These are phyloP conservation scores for Oryzias javanicus DNA, from an alignment of 2,113 vertebrate genomes.

Conservation along the genomic window DNA sequence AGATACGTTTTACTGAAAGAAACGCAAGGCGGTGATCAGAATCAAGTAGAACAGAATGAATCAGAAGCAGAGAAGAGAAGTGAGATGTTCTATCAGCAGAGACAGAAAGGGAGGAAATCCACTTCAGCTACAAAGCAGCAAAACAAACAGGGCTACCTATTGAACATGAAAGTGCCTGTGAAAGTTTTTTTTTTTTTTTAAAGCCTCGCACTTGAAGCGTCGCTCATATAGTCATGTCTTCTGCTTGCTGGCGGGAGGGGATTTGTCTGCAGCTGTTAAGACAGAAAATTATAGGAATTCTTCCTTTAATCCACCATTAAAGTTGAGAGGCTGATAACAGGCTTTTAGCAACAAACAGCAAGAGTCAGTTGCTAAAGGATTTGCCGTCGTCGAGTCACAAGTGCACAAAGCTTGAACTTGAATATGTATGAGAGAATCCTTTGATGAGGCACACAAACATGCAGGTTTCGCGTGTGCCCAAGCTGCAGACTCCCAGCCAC, in stretches of 20 bases:
- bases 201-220: conserved; percentile 35
- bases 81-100: conserved; percentile 12
- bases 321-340: conserved; percentile 67
- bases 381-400: conserved; percentile 53
- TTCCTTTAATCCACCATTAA: conserved; percentile 64
- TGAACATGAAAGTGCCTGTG: conserved; percentile 40
- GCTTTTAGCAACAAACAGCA: conserved; percentile 61
- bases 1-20: neutral
- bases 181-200: conserved; percentile 39
- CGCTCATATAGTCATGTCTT: conserved; percentile 49
- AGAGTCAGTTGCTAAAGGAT: conserved; percentile 57
- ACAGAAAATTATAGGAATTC: conserved; percentile 48
- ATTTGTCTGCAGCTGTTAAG: conserved; percentile 61
- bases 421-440: conserved; percentile 47
- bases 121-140: conserved; percentile 48
- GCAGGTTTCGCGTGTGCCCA: conserved; percentile 7
- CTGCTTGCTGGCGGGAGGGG: conserved; percentile 46
- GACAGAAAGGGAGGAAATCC: conserved; percentile 13
- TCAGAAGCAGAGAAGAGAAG: conserved; percentile 1
- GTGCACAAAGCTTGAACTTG: conserved; percentile 50
- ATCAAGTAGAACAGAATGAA: conserved; percentile 9
- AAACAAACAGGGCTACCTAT: conserved; percentile 51
- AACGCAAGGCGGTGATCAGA: neutral
- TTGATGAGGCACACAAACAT: conserved; percentile 42
- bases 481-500: neutral